Percentiles rank a stretch among this genome's conserved stretches.
phyloP scores from a whole-genome alignment of 53 echinoderm and acorn worm genomes.

The Apostichopus leukothele region DNA sequence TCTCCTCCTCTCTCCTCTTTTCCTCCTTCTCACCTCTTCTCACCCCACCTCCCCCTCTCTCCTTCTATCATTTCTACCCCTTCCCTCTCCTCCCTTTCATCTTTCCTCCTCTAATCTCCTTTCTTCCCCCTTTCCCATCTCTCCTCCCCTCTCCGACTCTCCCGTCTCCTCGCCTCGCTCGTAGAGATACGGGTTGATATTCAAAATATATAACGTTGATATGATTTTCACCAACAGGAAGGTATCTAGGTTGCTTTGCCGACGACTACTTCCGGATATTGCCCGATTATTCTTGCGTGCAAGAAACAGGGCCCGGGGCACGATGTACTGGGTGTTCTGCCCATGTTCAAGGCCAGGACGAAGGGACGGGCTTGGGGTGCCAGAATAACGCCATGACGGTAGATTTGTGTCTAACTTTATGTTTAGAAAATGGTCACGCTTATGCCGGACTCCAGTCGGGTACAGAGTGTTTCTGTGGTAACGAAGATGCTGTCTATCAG shows the following conservation, averaged over 20 bases:
- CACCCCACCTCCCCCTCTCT: too few species aligned
- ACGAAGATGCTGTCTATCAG: not conserved
- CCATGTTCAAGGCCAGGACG: too few species aligned
- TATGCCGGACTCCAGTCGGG: conserved; percentile 32
- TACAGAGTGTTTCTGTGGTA: conserved; percentile 20
- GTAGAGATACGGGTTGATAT: too few species aligned
- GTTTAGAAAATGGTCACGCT: not conserved
- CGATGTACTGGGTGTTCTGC: not conserved
- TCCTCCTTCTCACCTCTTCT: too few species aligned
- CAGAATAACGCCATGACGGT: conserved; percentile 23
- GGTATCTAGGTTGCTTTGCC: conserved; percentile 28
- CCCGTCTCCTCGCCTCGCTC: too few species aligned
- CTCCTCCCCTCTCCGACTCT: too few species aligned
- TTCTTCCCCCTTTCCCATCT: too few species aligned
- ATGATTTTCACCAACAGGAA: not conserved
- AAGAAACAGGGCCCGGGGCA: not conserved
- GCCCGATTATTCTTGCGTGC: not conserved
- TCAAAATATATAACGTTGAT: too few species aligned
- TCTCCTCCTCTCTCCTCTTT: too few species aligned
- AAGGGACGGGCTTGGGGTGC: not conserved
- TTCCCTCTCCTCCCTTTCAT: too few species aligned
- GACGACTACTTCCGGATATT: conserved; percentile 2
- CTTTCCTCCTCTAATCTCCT: too few species aligned
- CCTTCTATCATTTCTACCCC: too few species aligned
- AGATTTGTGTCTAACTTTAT: not conserved